A percentile compares a stretch with the other conserved stretches of the same genome.
These are phyloP conservation scores for Labeo catla DNA, from an alignment of 2,113 vertebrate genomes.

Conservation along the genomic window DNA sequence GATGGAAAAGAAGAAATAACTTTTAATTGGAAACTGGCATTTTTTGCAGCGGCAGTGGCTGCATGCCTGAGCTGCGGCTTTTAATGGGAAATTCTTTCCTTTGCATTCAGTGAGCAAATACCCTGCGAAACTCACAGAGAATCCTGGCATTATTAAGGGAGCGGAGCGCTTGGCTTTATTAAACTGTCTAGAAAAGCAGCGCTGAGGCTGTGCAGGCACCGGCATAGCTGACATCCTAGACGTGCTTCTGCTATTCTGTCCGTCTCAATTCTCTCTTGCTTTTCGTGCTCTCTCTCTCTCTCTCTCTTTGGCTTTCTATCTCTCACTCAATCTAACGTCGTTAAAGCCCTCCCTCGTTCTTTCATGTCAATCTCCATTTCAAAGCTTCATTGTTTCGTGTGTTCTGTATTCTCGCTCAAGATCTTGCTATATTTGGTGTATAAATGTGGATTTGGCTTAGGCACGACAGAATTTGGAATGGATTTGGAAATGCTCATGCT, in stretches of 20 bases:
- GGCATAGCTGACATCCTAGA: slow-evolving; percentile 26
- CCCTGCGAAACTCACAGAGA: slow-evolving; percentile 64
- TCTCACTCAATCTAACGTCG: slow-evolving; percentile 17
- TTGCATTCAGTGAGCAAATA: slow-evolving; percentile 68
- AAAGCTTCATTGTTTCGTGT: slow-evolving; percentile 48
- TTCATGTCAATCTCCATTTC: slow-evolving; percentile 42
- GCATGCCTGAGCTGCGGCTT: slow-evolving; percentile 63
- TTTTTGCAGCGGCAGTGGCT: slow-evolving; percentile 58
- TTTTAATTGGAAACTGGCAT: slow-evolving; percentile 69
- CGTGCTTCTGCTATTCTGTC: slow-evolving; percentile 43
- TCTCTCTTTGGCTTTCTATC: neutral
- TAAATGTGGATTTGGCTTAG: slow-evolving; percentile 5
- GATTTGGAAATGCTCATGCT: neutral
- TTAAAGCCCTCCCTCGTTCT: slow-evolving; percentile 14
- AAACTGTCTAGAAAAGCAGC: slow-evolving; percentile 54
- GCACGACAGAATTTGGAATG: neutral
- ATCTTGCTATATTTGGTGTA: neutral
- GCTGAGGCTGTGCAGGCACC: slow-evolving; percentile 14
- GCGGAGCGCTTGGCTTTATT: slow-evolving; percentile 57
- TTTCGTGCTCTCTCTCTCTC: slow-evolving; percentile 42
- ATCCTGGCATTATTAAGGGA: slow-evolving; percentile 66
- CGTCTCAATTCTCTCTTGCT: slow-evolving; percentile 45
- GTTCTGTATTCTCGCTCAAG: slow-evolving; percentile 41
- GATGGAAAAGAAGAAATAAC: slow-evolving; percentile 59
- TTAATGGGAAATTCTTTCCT: slow-evolving; percentile 71